phyloP scores from a whole-genome alignment of 2,888 invertebrate species.

The Tenthredo amoena region DNA sequence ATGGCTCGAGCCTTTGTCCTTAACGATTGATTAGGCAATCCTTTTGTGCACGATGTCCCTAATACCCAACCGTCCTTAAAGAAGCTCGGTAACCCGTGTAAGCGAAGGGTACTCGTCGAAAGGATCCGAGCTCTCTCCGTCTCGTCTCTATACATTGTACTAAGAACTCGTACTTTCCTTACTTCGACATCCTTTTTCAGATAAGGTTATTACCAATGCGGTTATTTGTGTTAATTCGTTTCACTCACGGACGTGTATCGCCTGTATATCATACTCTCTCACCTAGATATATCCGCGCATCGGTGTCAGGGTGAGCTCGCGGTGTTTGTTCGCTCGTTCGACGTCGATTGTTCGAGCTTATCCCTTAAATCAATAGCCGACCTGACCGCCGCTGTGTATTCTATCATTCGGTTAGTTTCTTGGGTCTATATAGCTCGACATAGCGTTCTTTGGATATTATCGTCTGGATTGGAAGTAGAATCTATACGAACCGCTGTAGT shows the following conservation, averaged over 20 bases:
- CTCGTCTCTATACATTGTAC: background rate
- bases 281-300: background rate
- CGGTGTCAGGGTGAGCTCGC: background rate
- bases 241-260: background rate
- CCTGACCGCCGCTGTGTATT: background rate
- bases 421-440: background rate
- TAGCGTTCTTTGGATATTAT: background rate
- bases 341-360: constrained; percentile 23
- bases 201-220: background rate
- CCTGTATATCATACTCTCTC: background rate
- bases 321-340: constrained; percentile 25
- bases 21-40: constrained; percentile 24
- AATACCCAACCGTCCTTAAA: background rate
- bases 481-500: background rate
- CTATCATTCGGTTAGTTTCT: constrained; percentile 1
- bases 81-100: constrained; percentile 12
- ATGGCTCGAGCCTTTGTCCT: constrained; percentile 18
- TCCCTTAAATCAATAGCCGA: constrained; percentile 28
- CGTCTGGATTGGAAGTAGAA: background rate
- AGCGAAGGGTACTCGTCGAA: constrained; percentile 4
- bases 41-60: background rate
- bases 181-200: background rate
- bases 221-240: background rate
- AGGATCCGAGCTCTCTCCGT: background rate
- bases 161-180: background rate